Evolutionary conservation across 2,888 invertebrate species (phyloP), one percentile per base, ranked within the genome.

Genomic region (Xestia rhomboidea): DNA sequence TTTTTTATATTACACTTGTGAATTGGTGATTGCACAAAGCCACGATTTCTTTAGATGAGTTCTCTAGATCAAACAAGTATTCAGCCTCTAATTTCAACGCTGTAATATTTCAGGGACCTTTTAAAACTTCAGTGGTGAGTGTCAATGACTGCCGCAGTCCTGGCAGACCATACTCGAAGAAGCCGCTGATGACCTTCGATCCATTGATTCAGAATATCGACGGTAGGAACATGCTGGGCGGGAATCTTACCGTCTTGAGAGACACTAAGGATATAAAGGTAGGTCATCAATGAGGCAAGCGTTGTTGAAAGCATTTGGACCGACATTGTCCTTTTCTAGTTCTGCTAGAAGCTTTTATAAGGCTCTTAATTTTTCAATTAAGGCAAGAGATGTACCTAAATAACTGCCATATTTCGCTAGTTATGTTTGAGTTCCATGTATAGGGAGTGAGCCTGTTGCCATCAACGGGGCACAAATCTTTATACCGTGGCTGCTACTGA

Each of bases 181-280:
- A 57, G 15, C 62, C 62, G 0, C 41, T 71, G 1, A 64, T 81
- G 0, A 0, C 64, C 0, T 81, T 46, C 21, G 0, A 34, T 11
- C 2, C 46, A 30, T 3, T 21, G 1, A 0, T 82, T 13, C 10
- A 10, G 15, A 76, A 76, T 34, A 0, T 51, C 10, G 8, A 64
- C 0, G 85, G 81, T 0, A 71, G 24, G 10, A 68, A 44, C 7
- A 49, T 30, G 34, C 15, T 86, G 0, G n/a, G 18, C 1, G 85
- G 82, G 0, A 82, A 77, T 24, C 2, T 87, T 13, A 85, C 79
- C 0, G 30, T 86, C n/a, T 5, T 67, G 0, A 81, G 24, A 21
- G 71, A 83, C 2, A 10, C 34, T 0, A 67, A 41, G 18, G 63
- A 85, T 68, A 18, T 77, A 5, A 68, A 44, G 73, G 83, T 68